Evolutionary conservation across 2,113 vertebrate species (phyloP), one percentile per base, ranked within the genome.

Genomic region (Ciconia stormi): DNA sequence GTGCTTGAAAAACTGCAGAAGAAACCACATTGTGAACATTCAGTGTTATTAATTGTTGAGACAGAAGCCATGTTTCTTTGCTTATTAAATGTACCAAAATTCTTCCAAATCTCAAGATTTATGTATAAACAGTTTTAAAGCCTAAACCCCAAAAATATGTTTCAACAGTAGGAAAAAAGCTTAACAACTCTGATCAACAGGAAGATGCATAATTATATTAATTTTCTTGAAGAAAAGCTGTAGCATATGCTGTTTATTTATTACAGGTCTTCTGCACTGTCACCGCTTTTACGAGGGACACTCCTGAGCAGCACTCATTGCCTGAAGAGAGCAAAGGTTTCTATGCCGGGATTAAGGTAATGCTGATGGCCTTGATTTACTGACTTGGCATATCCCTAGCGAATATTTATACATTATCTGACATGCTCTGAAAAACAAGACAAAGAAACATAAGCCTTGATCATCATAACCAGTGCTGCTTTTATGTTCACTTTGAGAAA

Each of bases 301-400:
- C 89, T 95, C 92, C 96, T 96, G 96, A 96, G 95, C 95, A 95
- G 82, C 97, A 97, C 91, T 98, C 98, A 6, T 18, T 96, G 44
- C 92, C 98, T 25, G 98, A 96, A 76, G 98, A 99, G 77, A 99
- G 98, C 61, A 91, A 98, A 89, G 97, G 97, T 67, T 99, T 99
- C 98, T 99, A 98, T n/a, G 98, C 98, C 2, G 98, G 98, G 79
- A 97, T 99, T 86, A 98, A 99, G 98, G 98, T 99, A 98, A 97
- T 7, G 11, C 78, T 9, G 16, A 13, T 49, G 25, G 59, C 50
- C 63, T 55, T 90, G 84, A 85, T 95, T 90, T 91, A 87, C 69
- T 63, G 38, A 78, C 20, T 90, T 78, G 79, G 80, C 38, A 58
- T 85, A 80, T 83, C 94, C 83, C 67, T 40, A 13, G 84, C 74